These are phyloP conservation scores for Lycodopsis pacificus DNA, from an alignment of 2,797 vertebrate genomes.

Conservation along the genomic window DNA sequence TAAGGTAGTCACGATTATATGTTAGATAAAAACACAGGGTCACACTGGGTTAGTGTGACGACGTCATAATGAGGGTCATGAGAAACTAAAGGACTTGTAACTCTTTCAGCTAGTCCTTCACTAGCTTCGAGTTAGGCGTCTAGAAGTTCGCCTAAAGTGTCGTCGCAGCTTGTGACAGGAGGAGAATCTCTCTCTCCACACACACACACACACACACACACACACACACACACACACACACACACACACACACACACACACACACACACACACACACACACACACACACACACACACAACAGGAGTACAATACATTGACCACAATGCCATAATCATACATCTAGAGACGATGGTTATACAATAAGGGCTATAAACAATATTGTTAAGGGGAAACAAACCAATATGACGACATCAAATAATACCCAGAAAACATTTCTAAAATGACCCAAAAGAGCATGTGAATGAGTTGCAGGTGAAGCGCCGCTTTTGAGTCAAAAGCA, in stretches of 20 bases:
- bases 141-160: slow-evolving; percentile 60
- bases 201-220: background rate
- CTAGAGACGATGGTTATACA: slow-evolving; percentile 56
- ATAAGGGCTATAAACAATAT: slow-evolving; percentile 52
- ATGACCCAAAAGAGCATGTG: slow-evolving; percentile 70
- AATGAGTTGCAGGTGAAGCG: slow-evolving; percentile 67
- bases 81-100: slow-evolving; percentile 29
- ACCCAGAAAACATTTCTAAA: slow-evolving; percentile 52
- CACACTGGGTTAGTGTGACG: slow-evolving; percentile 73
- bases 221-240: too few species aligned
- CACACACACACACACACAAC: slow-evolving; percentile 44
- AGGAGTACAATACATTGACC: slow-evolving; percentile 58
- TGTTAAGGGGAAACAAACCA: slow-evolving; percentile 30
- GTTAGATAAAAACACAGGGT: slow-evolving; percentile 61
- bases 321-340: slow-evolving; percentile 60
- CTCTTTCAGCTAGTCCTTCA: slow-evolving; percentile 29
- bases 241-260: slow-evolving; percentile 39
- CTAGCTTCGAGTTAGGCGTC: slow-evolving; percentile 33
- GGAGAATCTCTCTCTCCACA: slow-evolving; percentile 68
- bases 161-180: slow-evolving; percentile 65
- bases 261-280: too few species aligned
- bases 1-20: slow-evolving; percentile 53
- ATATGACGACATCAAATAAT: slow-evolving; percentile 64
- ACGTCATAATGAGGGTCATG: slow-evolving; percentile 40
- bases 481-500: slow-evolving; percentile 64